Percentiles rank a stretch among this genome's conserved stretches.
These are phyloP conservation scores for Hecatera dysodea DNA, from an alignment of 2,888 invertebrate genomes.

Conservation along the genomic window DNA sequence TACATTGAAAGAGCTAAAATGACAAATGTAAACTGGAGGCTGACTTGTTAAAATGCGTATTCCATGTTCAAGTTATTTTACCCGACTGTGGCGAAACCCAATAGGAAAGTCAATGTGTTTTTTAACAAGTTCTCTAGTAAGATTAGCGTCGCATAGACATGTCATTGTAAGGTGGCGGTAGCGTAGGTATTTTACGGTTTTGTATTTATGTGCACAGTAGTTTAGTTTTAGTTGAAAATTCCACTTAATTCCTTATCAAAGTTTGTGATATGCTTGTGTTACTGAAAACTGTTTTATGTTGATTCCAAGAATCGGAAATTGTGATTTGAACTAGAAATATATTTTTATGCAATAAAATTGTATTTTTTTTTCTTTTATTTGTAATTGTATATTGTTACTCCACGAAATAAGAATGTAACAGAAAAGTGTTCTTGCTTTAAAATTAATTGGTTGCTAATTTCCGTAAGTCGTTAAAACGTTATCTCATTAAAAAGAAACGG, in stretches of 20 bases:
- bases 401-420: background rate
- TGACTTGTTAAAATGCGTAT: conserved; percentile 5
- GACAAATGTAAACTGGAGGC: conserved; percentile 25
- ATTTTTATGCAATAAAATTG: conserved; percentile 73
- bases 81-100: no score
- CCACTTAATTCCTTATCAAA: conserved; percentile 57
- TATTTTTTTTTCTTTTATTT: no score
- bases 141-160: conserved; percentile 39
- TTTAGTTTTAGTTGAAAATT: conserved; percentile 56
- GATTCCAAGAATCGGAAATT: conserved; percentile 77
- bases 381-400: no score
- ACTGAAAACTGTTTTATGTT: conserved; percentile 64
- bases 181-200: conserved; percentile 54
- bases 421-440: conserved; percentile 1
- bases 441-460: background rate
- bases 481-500: no score
- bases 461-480: background rate
- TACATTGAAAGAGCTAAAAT: conserved; percentile 17
- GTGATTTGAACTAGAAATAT: conserved; percentile 80
- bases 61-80: conserved; percentile 4
- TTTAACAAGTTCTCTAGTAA: conserved; percentile 25
- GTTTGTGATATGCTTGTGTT: conserved; percentile 65
- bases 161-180: conserved; percentile 59
- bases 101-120: background rate
- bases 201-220: conserved; percentile 63